Evolutionary conservation across 92 coral and sea anemone genomes (phyloP).

Genomic region (Plumapathes pennacea): DNA sequence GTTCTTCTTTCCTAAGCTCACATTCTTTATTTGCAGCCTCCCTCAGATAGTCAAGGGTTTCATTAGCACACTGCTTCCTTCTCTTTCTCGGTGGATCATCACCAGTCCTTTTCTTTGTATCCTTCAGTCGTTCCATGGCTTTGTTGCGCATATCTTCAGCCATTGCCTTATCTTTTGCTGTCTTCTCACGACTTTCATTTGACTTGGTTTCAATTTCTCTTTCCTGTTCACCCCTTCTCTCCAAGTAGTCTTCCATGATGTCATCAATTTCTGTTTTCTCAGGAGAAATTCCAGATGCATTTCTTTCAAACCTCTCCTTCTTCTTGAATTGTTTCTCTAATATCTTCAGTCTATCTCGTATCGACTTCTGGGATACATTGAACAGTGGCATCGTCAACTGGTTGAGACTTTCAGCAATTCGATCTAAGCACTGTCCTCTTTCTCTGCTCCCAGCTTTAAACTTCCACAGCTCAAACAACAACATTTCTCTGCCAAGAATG

Average conservation of each 20-base stretch:
- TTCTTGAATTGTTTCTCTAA: constrained; percentile 35
- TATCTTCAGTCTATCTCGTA: constrained; percentile 40
- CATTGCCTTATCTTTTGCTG: constrained; percentile 13
- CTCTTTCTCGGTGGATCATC: background rate
- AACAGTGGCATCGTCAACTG: constrained; percentile 28
- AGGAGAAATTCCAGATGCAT: constrained; percentile 42
- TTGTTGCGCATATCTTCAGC: constrained; percentile 19
- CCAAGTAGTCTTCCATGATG: constrained; percentile 49
- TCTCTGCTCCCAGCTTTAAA: constrained; percentile 45
- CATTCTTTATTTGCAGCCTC: too few species aligned
- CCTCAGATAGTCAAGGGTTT: background rate
- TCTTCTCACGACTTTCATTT: constrained; percentile 7
- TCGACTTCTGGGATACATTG: constrained; percentile 22
- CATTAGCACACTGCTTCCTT: background rate
- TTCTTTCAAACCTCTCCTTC: constrained; percentile 19
- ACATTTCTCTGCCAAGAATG: constrained; percentile 28
- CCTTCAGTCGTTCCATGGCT: constrained; percentile 22
- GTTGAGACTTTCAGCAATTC: constrained; percentile 39
- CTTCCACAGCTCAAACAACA: constrained; percentile 39
- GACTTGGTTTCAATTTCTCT: constrained; percentile 11
- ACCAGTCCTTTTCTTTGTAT: constrained; percentile 8
- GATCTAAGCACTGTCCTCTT: constrained; percentile 40
- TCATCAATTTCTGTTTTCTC: constrained; percentile 37
- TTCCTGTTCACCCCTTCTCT: constrained; percentile 39
- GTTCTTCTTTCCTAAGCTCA: too few species aligned